phyloP scores from a whole-genome alignment of 2,888 invertebrate species.

The Willowsia nigromaculata region DNA sequence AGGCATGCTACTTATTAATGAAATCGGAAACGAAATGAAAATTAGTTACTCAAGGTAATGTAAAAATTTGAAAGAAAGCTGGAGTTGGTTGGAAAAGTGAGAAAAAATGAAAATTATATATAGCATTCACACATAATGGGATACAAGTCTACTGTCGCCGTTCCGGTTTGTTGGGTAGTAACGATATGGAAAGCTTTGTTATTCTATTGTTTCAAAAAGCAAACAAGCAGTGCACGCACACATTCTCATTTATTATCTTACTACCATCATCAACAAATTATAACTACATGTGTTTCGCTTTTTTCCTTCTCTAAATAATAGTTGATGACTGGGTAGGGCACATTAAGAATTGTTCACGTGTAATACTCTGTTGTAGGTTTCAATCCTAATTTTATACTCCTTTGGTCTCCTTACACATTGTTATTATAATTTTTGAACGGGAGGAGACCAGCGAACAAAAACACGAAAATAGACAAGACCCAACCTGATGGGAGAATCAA shows the following conservation, averaged over 20 bases:
- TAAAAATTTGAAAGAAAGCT: conserved; percentile 28
- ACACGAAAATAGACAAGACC: not conserved
- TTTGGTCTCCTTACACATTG: conserved; percentile 13
- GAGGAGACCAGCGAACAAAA: not conserved
- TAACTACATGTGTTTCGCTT: conserved; percentile 33
- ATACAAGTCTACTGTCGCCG: not conserved
- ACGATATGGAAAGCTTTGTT: conserved; percentile 23
- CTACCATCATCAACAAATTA: conserved; percentile 19
- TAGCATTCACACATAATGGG: not conserved
- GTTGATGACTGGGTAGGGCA: conserved; percentile 64
- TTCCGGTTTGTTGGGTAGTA: conserved; percentile 41
- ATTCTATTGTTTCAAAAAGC: not conserved
- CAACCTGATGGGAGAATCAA: conserved; percentile 32
- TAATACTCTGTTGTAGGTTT: not conserved
- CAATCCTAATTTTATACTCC: not conserved
- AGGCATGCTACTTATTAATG: not conserved
- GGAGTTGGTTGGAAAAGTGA: conserved; percentile 17
- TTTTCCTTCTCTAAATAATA: conserved; percentile 31
- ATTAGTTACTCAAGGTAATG: not conserved
- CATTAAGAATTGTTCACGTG: conserved; percentile 21
- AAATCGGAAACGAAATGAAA: not conserved
- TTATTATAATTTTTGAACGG: not conserved
- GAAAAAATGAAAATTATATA: conserved; percentile 8
- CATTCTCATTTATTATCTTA: conserved; percentile 5
- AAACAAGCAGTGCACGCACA: conserved; percentile 49